phyloP scores from a whole-genome alignment of 2,797 vertebrate species.

The Ptychadena robeensis region DNA sequence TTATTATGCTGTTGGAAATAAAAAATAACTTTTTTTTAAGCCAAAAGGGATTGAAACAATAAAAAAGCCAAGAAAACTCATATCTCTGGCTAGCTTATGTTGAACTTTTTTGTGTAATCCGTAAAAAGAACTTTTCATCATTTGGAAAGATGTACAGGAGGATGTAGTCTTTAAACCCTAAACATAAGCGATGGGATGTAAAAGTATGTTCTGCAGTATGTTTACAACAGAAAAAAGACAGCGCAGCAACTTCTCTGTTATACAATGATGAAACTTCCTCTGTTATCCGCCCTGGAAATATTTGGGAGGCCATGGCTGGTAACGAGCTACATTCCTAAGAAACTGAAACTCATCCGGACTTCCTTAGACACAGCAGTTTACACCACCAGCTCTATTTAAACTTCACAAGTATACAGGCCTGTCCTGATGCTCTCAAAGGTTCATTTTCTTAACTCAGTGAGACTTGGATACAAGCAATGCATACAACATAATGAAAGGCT shows the following conservation, averaged over 20 bases:
- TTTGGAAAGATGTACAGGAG: not conserved
- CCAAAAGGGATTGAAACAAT: not conserved
- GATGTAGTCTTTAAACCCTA: not conserved
- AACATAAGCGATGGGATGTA: not conserved
- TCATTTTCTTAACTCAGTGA: not conserved
- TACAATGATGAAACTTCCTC: conserved; percentile 48
- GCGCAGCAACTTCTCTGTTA: conserved; percentile 28
- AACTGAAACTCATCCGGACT: conserved; percentile 31
- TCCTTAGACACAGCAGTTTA: not conserved
- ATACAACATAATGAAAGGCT: not conserved
- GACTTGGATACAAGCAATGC: not conserved
- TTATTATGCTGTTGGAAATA: too few species aligned
- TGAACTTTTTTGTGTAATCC: not conserved
- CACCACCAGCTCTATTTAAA: conserved; percentile 9
- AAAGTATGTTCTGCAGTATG: not conserved
- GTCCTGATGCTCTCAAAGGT: not conserved
- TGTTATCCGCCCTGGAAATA: conserved; percentile 56
- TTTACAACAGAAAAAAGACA: conserved; percentile 39
- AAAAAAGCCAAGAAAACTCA: not conserved
- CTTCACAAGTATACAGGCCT: not conserved
- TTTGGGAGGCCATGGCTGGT: conserved; percentile 47
- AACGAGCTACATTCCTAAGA: conserved; percentile 46
- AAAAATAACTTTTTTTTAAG: too few species aligned
- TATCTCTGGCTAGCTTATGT: not conserved
- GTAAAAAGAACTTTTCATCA: not conserved